Percentiles rank a stretch among this genome's conserved stretches.
These are phyloP conservation scores for Homalodisca vitripennis DNA, from an alignment of 1,140 invertebrate species.

Conservation along the genomic window DNA sequence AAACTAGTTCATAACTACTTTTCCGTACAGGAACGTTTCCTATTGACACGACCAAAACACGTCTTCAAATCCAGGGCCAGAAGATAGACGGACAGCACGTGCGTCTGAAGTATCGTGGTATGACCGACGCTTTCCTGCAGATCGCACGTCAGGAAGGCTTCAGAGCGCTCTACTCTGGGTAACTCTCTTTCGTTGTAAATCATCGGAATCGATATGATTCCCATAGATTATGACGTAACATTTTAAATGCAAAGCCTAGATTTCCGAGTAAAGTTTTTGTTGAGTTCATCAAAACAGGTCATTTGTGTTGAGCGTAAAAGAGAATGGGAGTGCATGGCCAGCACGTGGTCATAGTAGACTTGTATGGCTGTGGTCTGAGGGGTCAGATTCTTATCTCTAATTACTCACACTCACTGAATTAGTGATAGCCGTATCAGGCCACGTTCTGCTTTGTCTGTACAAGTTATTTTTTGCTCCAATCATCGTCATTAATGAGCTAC, in stretches of 20 bases:
- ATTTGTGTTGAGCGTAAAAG: neutral
- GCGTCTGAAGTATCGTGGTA: slow-evolving; percentile 81
- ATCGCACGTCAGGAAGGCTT: slow-evolving; percentile 82
- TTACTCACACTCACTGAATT: too few species aligned
- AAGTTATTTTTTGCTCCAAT: too few species aligned
- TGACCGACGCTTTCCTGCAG: slow-evolving; percentile 85
- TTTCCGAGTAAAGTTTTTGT: too few species aligned
- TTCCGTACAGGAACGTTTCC: slow-evolving; percentile 99
- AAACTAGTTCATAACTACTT: too few species aligned
- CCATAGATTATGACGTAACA: neutral
- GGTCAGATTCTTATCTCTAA: too few species aligned
- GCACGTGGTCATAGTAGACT: too few species aligned
- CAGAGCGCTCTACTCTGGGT: slow-evolving; percentile 81
- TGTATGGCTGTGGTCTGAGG: too few species aligned
- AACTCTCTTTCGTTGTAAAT: slow-evolving; percentile 42
- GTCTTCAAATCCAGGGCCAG: slow-evolving; percentile 94
- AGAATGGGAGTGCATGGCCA: too few species aligned
- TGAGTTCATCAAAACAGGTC: neutral
- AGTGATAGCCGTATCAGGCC: too few species aligned
- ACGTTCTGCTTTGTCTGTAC: too few species aligned
- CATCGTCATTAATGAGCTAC: too few species aligned
- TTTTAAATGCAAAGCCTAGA: neutral
- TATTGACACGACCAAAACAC: slow-evolving; percentile 93
- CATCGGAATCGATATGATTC: neutral
- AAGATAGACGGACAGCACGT: slow-evolving; percentile 74